A percentile compares a stretch with the other conserved stretches of the same genome.
These are phyloP conservation scores for Drosophila truncata DNA, from an alignment of 1,140 invertebrate genomes.

Conservation along the genomic window DNA sequence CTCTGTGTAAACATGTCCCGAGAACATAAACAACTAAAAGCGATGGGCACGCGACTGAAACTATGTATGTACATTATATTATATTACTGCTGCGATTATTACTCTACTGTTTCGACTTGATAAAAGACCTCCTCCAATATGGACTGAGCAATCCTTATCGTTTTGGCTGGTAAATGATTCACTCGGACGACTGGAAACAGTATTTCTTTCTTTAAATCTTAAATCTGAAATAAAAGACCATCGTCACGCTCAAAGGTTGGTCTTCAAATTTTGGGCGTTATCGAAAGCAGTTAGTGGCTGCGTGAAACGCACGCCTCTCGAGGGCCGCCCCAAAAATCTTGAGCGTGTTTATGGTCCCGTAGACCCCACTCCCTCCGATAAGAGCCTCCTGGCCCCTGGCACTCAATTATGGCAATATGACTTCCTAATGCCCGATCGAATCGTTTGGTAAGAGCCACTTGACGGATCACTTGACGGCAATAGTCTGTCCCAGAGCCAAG, in stretches of 20 bases:
- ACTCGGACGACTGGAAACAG: conserved; percentile 22
- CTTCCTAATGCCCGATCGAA: conserved; percentile 26
- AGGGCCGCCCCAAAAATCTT: conserved; percentile 38
- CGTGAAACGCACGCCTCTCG: conserved; percentile 45
- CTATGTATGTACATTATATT: conserved; percentile 15
- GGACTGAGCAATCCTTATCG: conserved; percentile 15
- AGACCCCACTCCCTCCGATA: conserved; percentile 19
- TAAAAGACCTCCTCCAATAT: conserved; percentile 17
- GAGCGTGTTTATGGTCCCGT: conserved; percentile 11
- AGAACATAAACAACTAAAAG: conserved; percentile 51
- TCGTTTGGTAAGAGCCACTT: conserved; percentile 32
- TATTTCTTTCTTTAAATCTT: not conserved
- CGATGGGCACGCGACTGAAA: conserved; percentile 42
- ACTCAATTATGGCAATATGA: conserved; percentile 31
- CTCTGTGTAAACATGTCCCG: conserved; percentile 50
- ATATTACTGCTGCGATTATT: conserved; percentile 30
- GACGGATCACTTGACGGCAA: conserved; percentile 18
- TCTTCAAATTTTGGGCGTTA: conserved; percentile 34
- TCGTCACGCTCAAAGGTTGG: conserved; percentile 59
- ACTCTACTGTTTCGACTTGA: conserved; percentile 29
- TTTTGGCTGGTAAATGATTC: conserved; percentile 26
- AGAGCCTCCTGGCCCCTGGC: conserved; percentile 13
- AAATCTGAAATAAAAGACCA: conserved; percentile 27
- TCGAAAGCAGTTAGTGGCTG: conserved; percentile 62
- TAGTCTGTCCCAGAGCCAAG: conserved; percentile 27